Base-by-base conservation (phyloP, 2,888 invertebrate genomes). In the Chirona hameri region DNA sequence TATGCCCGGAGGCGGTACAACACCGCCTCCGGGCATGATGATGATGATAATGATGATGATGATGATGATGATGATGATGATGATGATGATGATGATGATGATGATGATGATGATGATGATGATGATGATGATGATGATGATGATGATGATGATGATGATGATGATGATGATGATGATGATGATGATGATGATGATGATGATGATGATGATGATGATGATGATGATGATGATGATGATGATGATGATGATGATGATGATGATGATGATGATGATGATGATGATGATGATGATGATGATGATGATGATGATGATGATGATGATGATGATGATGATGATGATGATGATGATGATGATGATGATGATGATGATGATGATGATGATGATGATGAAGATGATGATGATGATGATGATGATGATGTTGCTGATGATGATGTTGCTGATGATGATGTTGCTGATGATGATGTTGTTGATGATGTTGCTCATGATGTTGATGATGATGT, bases 21-120 rank as follows among this genome's bases (percentile, higher is more conserved):
- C n/a, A n/a, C n/a, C n/a, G n/a, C 18, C n/a, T 21, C 18, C n/a
- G n/a, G n/a, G 18, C 18, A 65, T 65, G n/a, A 65, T 65, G n/a
- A 65, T 65, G 65, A 65, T 65, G n/a, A 65, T 65, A 65, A 65
- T 65, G n/a, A 65, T 65, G n/a, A 65, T 65, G n/a, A 65, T 65
- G n/a, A 65, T 65, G n/a, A 65, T 65, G n/a, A 65, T 65, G n/a
- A 65, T 65, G n/a, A 65, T n/a, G n/a, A 65, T 65, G n/a, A 65
- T 65, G n/a, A 65, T 65, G n/a, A 65, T n/a, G n/a, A 65, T 65
- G n/a, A 65, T 65, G n/a, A 65, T 65, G n/a, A 65, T 65, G n/a
- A 65, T 65, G n/a, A 65, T 65, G n/a, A 65, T 65, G 65, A 65
- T n/a, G 65, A 65, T 65, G 21, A 65, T 65, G 65, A 65, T 65